Conservation (phyloP, 1,140 invertebrate genomes). For the Drosophila prosaltans region DNA sequence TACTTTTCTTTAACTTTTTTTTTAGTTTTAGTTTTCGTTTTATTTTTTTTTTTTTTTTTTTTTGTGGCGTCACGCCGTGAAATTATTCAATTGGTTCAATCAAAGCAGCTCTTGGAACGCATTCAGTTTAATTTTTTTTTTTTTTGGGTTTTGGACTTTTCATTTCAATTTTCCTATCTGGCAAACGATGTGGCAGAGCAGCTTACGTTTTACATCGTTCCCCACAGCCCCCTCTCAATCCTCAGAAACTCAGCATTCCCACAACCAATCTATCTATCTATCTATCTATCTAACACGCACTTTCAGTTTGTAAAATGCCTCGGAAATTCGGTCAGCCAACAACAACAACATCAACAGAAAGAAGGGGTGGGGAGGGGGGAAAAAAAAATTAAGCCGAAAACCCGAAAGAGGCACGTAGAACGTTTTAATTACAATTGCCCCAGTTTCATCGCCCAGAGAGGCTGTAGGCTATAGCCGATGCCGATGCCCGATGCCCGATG, state of each 20-base stretch:
- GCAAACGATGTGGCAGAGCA: slow-evolving; percentile 4
- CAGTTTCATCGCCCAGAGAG: slow-evolving; percentile 43
- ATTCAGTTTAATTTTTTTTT: neutral
- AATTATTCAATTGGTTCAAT: slow-evolving; percentile 65
- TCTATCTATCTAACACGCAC: slow-evolving; percentile 30
- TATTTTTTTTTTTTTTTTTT: slow-evolving; percentile 32
- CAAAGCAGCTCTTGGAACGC: slow-evolving; percentile 16
- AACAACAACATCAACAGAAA: slow-evolving; percentile 20
- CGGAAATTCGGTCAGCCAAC: slow-evolving; percentile 50
- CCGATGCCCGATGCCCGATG: neutral
- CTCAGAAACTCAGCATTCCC: neutral
- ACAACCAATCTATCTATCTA: neutral
- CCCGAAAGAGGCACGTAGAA: slow-evolving; percentile 67
- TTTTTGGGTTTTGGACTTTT: slow-evolving; percentile 41
- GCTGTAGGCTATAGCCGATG: slow-evolving; percentile 17
- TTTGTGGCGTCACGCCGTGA: slow-evolving; percentile 41
- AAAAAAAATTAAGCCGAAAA: slow-evolving; percentile 8
- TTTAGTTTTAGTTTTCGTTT: slow-evolving; percentile 20
- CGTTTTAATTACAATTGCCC: slow-evolving; percentile 76
- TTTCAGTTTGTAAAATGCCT: slow-evolving; percentile 17
- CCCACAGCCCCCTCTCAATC: neutral
- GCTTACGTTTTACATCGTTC: slow-evolving; percentile 2
- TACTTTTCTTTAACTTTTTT: slow-evolving; percentile 45
- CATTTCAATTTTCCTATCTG: slow-evolving; percentile 9
- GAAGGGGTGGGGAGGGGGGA: neutral